Percentiles rank a stretch among this genome's conserved stretches.
Evolutionary conservation across 2,113 vertebrate species (phyloP).

Genomic region (Desmodus rotundus): DNA sequence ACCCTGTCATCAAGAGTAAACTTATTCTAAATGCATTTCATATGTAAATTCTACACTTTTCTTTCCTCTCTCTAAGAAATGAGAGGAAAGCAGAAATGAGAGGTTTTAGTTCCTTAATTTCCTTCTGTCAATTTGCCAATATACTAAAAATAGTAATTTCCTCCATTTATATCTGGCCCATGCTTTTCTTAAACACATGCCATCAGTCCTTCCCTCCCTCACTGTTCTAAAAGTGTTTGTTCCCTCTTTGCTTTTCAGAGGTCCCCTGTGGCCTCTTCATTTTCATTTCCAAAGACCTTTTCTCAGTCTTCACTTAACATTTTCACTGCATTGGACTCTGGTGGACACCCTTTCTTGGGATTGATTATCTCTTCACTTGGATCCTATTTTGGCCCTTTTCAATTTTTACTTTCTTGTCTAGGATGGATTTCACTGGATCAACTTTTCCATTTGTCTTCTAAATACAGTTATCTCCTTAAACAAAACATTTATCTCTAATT

Average conservation of each 20-base stretch:
- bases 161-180: not conserved
- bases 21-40: not conserved
- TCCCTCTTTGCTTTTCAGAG: not conserved
- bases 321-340: not conserved
- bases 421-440: not conserved
- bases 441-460: not conserved
- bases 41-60: not conserved
- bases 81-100: not conserved
- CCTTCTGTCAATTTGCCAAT: not conserved
- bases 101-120: constrained; percentile 7
- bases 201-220: not conserved
- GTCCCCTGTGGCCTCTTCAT: not conserved
- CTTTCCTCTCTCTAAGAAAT: not conserved
- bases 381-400: not conserved
- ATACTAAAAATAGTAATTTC: not conserved
- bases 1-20: not conserved
- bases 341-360: not conserved
- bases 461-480: not conserved
- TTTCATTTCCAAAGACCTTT: not conserved
- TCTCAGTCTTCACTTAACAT: not conserved
- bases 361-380: not conserved
- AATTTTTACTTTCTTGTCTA: not conserved
- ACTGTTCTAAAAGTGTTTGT: not conserved
- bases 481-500: not conserved
- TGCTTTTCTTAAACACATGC: not conserved